Percentiles rank a stretch among this genome's conserved stretches.
Evolutionary conservation across 1,140 invertebrate species (phyloP).

Genomic region (Drosophila cardini): DNA sequence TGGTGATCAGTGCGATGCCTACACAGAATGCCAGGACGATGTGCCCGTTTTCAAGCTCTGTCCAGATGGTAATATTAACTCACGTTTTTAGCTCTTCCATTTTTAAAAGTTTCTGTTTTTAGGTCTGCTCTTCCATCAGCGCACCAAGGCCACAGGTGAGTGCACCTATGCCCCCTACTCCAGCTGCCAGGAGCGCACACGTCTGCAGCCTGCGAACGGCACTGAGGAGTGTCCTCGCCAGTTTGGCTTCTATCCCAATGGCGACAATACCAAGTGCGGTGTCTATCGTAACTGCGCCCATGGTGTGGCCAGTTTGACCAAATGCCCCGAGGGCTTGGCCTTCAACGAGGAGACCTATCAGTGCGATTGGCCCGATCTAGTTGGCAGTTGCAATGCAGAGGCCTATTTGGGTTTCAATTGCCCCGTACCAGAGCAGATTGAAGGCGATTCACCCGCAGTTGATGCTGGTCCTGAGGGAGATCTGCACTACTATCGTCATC

Average conservation of each 20-base stretch:
- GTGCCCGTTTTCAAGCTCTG: slow-evolving; percentile 90
- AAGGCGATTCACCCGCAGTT: slow-evolving; percentile 80
- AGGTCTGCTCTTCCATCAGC: slow-evolving; percentile 91
- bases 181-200: slow-evolving; percentile 89
- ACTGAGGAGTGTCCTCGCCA: slow-evolving; percentile 93
- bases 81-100: not conserved
- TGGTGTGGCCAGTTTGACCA: slow-evolving; percentile 86
- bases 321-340: slow-evolving; percentile 93
- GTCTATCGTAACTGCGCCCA: slow-evolving; percentile 93
- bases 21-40: slow-evolving; percentile 88
- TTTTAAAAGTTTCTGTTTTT: not conserved
- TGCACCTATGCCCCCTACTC: slow-evolving; percentile 93
- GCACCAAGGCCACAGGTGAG: slow-evolving; percentile 89
- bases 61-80: slow-evolving; percentile 88
- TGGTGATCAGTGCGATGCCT: slow-evolving; percentile 90
- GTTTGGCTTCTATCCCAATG: slow-evolving; percentile 92
- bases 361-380: slow-evolving; percentile 95
- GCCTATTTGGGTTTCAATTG: slow-evolving; percentile 89
- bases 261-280: slow-evolving; percentile 90
- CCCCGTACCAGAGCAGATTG: slow-evolving; percentile 83
- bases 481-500: slow-evolving; percentile 86
- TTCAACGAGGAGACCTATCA: slow-evolving; percentile 91
- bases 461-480: slow-evolving; percentile 86
- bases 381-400: slow-evolving; percentile 91
- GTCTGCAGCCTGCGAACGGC: slow-evolving; percentile 86